These are phyloP conservation scores for Miniopterus natalensis DNA, from an alignment of 2,113 vertebrate species.

Conservation along the genomic window DNA sequence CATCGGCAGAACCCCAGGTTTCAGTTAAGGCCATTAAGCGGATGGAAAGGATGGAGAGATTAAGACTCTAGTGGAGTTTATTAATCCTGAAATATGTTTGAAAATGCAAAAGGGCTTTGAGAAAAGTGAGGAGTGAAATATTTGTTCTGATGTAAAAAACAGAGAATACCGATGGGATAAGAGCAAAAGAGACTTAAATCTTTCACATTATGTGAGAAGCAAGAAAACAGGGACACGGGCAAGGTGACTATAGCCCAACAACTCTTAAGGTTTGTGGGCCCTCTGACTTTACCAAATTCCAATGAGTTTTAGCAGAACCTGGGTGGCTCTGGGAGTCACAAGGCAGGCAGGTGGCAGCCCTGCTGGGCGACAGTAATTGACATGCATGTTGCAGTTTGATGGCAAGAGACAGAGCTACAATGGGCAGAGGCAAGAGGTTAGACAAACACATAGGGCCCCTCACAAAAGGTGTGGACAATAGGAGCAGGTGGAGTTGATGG, in stretches of 20 bases:
- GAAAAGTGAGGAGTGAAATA: neutral
- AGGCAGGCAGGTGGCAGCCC: neutral
- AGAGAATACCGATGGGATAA: neutral
- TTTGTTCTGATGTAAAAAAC: neutral
- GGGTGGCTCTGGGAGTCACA: neutral
- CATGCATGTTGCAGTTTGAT: neutral
- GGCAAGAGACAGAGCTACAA: neutral
- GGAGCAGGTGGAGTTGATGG: neutral
- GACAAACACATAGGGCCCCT: neutral
- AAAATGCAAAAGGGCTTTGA: conserved; percentile 18
- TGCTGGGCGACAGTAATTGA: neutral
- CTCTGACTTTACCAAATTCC: neutral
- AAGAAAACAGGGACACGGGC: neutral
- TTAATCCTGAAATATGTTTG: neutral
- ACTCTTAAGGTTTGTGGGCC: neutral
- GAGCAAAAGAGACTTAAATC: neutral
- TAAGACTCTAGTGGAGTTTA: neutral
- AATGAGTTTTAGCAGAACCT: neutral
- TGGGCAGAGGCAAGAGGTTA: neutral
- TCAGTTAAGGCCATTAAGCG: neutral
- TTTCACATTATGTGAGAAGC: neutral
- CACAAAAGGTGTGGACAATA: neutral
- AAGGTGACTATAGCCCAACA: neutral
- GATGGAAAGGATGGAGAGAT: neutral
- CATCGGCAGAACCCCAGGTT: neutral